Evolutionary conservation across 1,140 invertebrate genomes (phyloP), one percentile per base, ranked within the genome.

Genomic region (Neodiprion lecontei): DNA sequence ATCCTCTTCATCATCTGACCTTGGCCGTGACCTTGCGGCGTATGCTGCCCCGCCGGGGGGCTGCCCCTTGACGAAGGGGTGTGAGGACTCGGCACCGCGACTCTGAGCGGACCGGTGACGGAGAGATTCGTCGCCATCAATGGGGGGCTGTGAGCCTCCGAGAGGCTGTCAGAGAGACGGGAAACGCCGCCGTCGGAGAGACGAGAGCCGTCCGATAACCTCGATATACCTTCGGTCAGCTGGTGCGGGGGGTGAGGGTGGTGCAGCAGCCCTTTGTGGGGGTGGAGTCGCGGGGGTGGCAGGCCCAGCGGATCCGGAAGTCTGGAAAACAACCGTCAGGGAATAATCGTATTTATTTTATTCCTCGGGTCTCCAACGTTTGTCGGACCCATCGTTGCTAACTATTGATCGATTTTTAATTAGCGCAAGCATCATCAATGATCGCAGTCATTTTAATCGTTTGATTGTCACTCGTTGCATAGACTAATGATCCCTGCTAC

Each of bases 21-120:
- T 70, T 81, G 67, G 72, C 79, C 74, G 69, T 81, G 83, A 61
- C 71, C 70, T 70, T 79, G 79, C 61, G 79, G 78, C 23, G 77
- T 80, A 17, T 79, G 80, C 72, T 81, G 79, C 23, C 74, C 78
- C 47, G 80, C 67, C 1, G 86, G 84, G 7, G 88, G 88, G 71
- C 88, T 89, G 21, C 87, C 87, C 9, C 85, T 79, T 7, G 88
- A 89, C 14, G 88, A 88, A 4, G 87, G 88, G n/a, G 87, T 88
- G 70, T 88, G 87, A 1, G 88, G 88, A 72, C 87, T 88, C 11
- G 88, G 88, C 0, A 89, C 87, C 0, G 87, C 86, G 12, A 88
- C 87, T 75, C 85, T 80, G 21, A 89, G 67, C 11, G 88, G 87
- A 72, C 87, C 88, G 74, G 86, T 87, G 23, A 88, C 86, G 61